Percentiles rank a stretch among this genome's conserved stretches.
These are phyloP conservation scores for Brachionus plicatilis DNA, from an alignment of 1,140 invertebrate genomes.

Conservation along the genomic window DNA sequence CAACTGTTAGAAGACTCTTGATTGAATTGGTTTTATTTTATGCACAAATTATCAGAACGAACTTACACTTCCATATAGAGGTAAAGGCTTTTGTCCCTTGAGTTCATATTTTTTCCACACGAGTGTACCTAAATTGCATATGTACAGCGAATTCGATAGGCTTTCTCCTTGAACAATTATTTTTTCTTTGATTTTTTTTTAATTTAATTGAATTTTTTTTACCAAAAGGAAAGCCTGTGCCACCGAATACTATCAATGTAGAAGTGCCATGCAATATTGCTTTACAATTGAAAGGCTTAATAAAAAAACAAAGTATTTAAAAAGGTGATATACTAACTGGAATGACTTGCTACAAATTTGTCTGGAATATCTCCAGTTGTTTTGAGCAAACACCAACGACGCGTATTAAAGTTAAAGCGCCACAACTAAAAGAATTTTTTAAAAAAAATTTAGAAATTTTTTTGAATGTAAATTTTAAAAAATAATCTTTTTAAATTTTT, in stretches of 20 bases:
- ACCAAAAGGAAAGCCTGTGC: conserved; percentile 39
- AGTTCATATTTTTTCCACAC: conserved; percentile 21
- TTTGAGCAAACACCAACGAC: neutral
- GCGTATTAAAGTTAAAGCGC: conserved; percentile 24
- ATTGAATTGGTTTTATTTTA: neutral
- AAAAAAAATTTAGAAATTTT: neutral
- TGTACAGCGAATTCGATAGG: conserved; percentile 22
- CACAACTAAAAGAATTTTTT: neutral
- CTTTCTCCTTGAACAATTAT: neutral
- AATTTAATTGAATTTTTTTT: neutral
- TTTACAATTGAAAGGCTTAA: neutral
- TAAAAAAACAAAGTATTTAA: neutral
- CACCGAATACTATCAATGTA: conserved; percentile 9
- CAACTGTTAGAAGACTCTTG: conserved; percentile 15
- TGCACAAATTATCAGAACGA: neutral
- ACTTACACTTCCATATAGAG: conserved; percentile 24
- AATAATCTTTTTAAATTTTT: neutral
- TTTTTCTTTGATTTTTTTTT: neutral
- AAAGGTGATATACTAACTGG: neutral
- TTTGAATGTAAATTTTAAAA: neutral
- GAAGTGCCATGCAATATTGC: neutral
- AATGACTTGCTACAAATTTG: conserved; percentile 31
- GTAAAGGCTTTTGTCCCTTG: neutral
- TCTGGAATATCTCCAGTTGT: conserved; percentile 26
- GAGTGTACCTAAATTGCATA: conserved; percentile 33